These are phyloP conservation scores for Pecten maximus DNA, from an alignment of 2,888 invertebrate species.

Conservation along the genomic window DNA sequence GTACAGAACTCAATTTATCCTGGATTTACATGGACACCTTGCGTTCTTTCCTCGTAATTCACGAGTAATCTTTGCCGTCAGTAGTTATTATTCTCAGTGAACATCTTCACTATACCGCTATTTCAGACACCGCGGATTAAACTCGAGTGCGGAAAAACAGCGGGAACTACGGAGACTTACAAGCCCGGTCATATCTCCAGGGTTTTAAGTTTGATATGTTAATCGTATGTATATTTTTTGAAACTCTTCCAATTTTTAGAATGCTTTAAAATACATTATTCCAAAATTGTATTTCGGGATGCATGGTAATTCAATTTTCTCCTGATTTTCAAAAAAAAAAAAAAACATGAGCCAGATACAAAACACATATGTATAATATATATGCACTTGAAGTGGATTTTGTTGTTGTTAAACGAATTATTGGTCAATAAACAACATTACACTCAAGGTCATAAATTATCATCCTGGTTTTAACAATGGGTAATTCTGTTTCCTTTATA, in stretches of 20 bases:
- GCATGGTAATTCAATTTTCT: not conserved
- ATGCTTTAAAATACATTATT: not conserved
- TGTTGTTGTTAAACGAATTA: too few relatives aligned
- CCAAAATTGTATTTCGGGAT: not conserved
- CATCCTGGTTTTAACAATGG: too few relatives aligned
- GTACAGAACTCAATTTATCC: not conserved
- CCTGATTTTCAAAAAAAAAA: not conserved
- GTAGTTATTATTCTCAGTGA: not conserved
- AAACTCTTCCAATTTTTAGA: not conserved
- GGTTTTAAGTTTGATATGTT: not conserved
- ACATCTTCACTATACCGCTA: not conserved
- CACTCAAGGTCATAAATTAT: too few relatives aligned
- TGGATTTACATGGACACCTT: not conserved
- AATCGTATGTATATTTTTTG: not conserved
- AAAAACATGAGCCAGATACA: too few relatives aligned
- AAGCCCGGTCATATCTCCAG: not conserved
- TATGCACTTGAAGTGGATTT: too few relatives aligned
- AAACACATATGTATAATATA: too few relatives aligned
- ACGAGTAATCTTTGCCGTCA: not conserved
- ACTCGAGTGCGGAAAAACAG: not conserved
- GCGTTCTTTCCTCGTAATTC: not conserved
- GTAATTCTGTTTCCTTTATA: too few relatives aligned
- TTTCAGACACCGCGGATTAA: not conserved
- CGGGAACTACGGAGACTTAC: not conserved
- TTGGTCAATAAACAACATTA: too few relatives aligned